Conservation (phyloP, 2,797 vertebrate species). For the Champsocephalus gunnari region DNA sequence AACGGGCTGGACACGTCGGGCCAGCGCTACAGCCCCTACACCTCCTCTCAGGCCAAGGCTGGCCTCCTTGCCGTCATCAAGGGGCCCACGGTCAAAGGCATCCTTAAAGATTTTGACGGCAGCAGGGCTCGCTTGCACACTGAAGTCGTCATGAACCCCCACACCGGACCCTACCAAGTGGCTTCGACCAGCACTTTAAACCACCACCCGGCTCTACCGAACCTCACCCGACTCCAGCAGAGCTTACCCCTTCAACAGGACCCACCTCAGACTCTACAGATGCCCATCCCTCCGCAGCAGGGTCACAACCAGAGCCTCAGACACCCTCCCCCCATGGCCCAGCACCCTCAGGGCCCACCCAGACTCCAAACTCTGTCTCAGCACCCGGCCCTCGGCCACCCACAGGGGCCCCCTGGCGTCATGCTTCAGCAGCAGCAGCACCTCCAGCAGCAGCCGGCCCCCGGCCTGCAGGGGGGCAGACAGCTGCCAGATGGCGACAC, state of each 20-base stretch:
- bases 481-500: slow-evolving; percentile 95
- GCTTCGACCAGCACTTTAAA: slow-evolving; percentile 99
- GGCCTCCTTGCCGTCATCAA: slow-evolving; percentile 97
- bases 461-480: slow-evolving; percentile 90
- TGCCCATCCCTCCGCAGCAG: slow-evolving; percentile 87
- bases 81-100: slow-evolving; percentile 91
- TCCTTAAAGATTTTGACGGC: slow-evolving; percentile 98
- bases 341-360: slow-evolving; percentile 81
- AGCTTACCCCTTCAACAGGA: slow-evolving; percentile 89
- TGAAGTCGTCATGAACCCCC: slow-evolving; percentile 95
- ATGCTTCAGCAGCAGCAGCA: slow-evolving; percentile 89
- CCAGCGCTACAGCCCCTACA: slow-evolving; percentile 98
- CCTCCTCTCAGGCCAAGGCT: slow-evolving; percentile 93
- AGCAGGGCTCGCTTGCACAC: slow-evolving; percentile 92
- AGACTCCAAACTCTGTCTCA: slow-evolving; percentile 80
- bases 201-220: slow-evolving; percentile 86
- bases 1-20: slow-evolving; percentile 98
- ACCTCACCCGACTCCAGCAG: slow-evolving; percentile 82
- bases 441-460: slow-evolving; percentile 88
- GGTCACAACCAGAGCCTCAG: slow-evolving; percentile 88
- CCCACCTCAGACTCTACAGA: slow-evolving; percentile 84
- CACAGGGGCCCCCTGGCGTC: slow-evolving; percentile 87
- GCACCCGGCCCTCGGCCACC: slow-evolving; percentile 84
- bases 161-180: slow-evolving; percentile 87
- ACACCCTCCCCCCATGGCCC: slow-evolving; percentile 89